phyloP scores from a whole-genome alignment of 2,113 vertebrate genomes.

The Saccopteryx bilineata region DNA sequence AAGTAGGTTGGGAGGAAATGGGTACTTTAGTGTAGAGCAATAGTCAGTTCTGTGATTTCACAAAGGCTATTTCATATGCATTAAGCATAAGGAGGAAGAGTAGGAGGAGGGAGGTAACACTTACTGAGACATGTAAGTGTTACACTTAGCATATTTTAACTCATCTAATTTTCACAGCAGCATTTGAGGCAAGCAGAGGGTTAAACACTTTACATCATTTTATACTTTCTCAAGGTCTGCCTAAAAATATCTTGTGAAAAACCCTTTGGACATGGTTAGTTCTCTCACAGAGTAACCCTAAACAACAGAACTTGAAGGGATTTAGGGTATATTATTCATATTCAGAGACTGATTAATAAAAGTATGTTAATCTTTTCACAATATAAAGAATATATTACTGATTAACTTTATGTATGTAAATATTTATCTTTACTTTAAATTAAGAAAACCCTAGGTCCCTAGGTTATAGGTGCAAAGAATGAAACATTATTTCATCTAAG shows the following conservation, averaged over 20 bases:
- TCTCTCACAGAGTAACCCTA: background rate
- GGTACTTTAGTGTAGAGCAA: background rate
- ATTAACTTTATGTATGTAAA: background rate
- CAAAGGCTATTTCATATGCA: background rate
- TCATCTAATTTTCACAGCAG: background rate
- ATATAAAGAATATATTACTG: background rate
- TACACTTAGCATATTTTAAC: background rate
- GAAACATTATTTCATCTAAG: background rate
- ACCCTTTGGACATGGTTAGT: background rate
- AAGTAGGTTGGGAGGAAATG: background rate
- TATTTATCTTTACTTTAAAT: conserved; percentile 10
- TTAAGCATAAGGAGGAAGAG: background rate
- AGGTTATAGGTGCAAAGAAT: background rate
- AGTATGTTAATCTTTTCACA: background rate
- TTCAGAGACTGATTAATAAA: conserved; percentile 29
- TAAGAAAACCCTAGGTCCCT: background rate
- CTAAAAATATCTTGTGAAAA: conserved; percentile 3
- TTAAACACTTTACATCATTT: background rate
- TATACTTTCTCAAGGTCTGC: background rate
- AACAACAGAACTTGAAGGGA: background rate
- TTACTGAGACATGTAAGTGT: background rate
- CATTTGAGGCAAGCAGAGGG: background rate
- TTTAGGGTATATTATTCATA: background rate
- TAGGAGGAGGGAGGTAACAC: too few relatives aligned
- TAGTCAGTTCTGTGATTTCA: background rate